These are phyloP conservation scores for Eufriesea mexicana DNA, from an alignment of 1,140 invertebrate genomes.

Conservation along the genomic window DNA sequence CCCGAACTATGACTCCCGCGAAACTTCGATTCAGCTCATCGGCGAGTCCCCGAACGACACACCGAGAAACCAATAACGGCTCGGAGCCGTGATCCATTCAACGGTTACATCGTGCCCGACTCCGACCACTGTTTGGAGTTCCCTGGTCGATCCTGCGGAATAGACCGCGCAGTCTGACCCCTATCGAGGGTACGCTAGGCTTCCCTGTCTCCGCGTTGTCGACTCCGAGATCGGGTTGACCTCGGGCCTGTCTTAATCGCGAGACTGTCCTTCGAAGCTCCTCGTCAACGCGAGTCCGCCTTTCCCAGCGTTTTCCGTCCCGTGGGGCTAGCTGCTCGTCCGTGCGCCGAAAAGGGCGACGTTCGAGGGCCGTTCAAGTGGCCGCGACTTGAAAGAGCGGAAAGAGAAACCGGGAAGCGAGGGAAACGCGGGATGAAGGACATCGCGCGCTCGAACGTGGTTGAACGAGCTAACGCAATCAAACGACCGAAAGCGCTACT, in stretches of 20 bases:
- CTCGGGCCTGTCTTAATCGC: conserved; percentile 48
- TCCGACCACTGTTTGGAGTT: not conserved
- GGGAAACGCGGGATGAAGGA: conserved; percentile 54
- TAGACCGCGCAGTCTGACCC: not conserved
- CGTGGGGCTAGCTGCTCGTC: not conserved
- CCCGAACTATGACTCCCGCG: not conserved
- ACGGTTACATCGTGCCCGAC: not conserved
- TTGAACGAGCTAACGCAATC: conserved; percentile 72
- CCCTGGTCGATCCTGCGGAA: not conserved
- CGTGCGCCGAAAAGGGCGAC: conserved; percentile 41
- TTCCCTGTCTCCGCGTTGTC: too few species aligned
- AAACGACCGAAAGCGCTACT: conserved; percentile 73
- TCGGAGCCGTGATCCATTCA: not conserved
- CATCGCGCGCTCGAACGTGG: conserved; percentile 60
- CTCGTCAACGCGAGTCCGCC: conserved; percentile 15
- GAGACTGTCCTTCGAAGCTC: conserved; percentile 49
- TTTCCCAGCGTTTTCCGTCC: not conserved
- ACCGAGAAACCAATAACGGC: not conserved
- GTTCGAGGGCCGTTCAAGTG: conserved; percentile 47
- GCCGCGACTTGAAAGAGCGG: not conserved
- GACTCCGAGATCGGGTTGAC: not conserved
- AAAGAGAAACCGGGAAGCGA: not conserved
- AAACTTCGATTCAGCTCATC: conserved; percentile 25
- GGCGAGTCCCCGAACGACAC: not conserved
- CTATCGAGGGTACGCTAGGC: not conserved